These are phyloP conservation scores for Telmatherina bonti DNA, from an alignment of 2,797 vertebrate species.

Conservation along the genomic window DNA sequence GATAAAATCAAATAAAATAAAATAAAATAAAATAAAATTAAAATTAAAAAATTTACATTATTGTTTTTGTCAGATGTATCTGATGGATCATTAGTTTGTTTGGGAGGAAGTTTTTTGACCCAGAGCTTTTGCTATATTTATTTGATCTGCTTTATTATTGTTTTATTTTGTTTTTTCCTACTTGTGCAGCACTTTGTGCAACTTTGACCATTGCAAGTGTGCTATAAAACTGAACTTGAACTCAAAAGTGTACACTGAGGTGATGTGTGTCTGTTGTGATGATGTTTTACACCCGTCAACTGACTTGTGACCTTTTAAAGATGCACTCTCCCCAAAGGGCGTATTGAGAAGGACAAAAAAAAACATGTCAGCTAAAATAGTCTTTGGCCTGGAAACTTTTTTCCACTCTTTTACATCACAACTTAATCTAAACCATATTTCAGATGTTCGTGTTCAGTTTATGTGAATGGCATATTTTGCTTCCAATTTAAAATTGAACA, in stretches of 20 bases:
- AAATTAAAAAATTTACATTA: neutral
- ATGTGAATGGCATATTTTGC: neutral
- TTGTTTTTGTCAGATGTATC: neutral
- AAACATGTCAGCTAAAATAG: neutral
- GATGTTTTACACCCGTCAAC: constrained; percentile 56
- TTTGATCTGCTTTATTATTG: too few species aligned
- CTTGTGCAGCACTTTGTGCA: too few species aligned
- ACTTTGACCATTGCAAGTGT: too few species aligned
- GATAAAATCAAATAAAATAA: too few species aligned
- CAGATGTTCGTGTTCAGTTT: neutral
- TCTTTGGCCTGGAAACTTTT: constrained; percentile 15
- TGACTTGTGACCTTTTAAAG: constrained; percentile 72
- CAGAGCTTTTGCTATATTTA: too few species aligned
- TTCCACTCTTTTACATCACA: neutral
- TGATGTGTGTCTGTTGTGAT: constrained; percentile 27
- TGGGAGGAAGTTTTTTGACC: neutral
- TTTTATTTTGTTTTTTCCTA: too few species aligned
- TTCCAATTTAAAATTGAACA: neutral
- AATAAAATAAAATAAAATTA: too few species aligned
- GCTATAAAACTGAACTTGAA: too few species aligned
- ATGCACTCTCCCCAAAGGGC: constrained; percentile 11
- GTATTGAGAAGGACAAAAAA: neutral
- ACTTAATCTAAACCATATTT: neutral
- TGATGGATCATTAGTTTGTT: neutral
- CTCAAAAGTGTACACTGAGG: constrained; percentile 30